Base-by-base conservation (phyloP, 2,888 invertebrate species). In the Orthosia incerta region DNA sequence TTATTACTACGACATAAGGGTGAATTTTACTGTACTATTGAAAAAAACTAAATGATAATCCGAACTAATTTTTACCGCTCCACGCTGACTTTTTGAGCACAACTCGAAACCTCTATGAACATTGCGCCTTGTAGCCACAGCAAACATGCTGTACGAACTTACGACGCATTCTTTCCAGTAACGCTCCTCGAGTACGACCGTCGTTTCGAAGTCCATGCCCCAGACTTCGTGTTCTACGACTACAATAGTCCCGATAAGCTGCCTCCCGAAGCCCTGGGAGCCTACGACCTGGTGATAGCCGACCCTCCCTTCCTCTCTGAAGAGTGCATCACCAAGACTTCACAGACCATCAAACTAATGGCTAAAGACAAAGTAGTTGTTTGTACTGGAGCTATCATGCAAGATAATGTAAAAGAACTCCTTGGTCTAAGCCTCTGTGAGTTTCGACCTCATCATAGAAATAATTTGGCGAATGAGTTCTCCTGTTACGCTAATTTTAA, bases 251-350 rank as follows among this genome's bases (percentile, higher is more conserved):
- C 99, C 1, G 96, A 98, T 16, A 97, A 97, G 63, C 89, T 98
- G 18, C 97, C 98, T 0, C 91, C 95, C 50, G 97, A 98, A 16
- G 94, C 97, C 18, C 86, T 95, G 2, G 94, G 95, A 31, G 91
- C 95, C 61, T 99, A 98, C 92, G 98, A 99, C 93, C 91, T 99
- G 39, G 98, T 99, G 1, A 96, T 99, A 69, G 98, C 98, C 0
- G 99, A 99, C 95, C 99, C 99, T 1, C 99, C 99, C 0, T 99
- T 99, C 94, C 96, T 99, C 4, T 98, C 99, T 0, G 98, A 98
- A 85, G 99, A 99, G 91, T 99, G 99, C 93, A 96, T 99, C 63
- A 97, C 97, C 1, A 99, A 99, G 95, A 98, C 98, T 0, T 97
- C 98, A 0, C 94, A 97, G 74, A 98, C 99, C 0, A 97, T 99